phyloP scores from a whole-genome alignment of 2,113 vertebrate genomes.

The Ailurus styani region DNA sequence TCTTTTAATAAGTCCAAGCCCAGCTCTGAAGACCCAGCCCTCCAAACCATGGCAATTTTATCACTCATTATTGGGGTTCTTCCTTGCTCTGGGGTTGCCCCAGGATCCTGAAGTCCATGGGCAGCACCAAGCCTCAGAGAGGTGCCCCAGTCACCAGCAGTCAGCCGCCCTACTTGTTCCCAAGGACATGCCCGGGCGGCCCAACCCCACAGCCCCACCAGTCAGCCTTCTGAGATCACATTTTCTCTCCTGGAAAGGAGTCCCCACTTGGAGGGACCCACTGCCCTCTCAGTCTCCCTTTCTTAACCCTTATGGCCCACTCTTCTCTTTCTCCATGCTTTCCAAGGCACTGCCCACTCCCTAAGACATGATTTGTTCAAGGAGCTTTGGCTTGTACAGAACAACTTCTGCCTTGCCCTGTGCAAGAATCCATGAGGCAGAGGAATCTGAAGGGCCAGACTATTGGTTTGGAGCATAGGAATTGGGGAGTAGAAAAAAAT shows the following conservation, averaged over 20 bases:
- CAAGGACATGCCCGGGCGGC: rapidly evolving
- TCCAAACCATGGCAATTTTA: neutral
- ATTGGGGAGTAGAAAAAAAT: neutral
- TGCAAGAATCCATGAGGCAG: neutral
- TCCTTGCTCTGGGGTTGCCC: neutral
- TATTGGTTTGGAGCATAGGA: neutral
- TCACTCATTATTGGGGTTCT: neutral
- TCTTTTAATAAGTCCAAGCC: neutral
- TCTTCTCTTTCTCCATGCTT: neutral
- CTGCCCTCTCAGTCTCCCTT: neutral
- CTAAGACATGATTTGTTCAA: neutral
- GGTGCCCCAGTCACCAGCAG: neutral
- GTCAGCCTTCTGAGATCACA: neutral
- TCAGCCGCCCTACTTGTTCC: neutral
- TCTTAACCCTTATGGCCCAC: neutral
- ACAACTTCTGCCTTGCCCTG: neutral
- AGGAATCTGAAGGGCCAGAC: neutral
- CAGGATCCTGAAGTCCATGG: neutral
- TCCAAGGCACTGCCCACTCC: neutral
- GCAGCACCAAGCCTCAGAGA: neutral
- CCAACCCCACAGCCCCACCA: neutral
- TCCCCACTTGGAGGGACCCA: neutral
- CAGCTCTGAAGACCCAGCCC: neutral
- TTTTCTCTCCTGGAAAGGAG: neutral
- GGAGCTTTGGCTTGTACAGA: neutral